Conservation (phyloP, 2,797 vertebrate species). For the Rhinichthys osculus region DNA sequence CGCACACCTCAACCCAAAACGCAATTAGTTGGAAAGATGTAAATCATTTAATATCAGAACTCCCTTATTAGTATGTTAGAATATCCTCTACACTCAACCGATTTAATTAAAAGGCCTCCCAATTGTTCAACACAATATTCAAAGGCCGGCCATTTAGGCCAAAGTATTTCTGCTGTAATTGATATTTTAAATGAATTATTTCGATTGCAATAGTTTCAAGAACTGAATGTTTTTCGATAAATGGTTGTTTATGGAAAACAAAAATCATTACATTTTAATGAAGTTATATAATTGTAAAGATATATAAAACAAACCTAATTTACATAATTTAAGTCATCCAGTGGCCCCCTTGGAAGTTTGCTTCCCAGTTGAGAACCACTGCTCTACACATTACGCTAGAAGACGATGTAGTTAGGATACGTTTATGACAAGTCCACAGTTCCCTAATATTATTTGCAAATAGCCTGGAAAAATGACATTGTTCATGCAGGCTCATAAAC, state of each 20-base stretch:
- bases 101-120: background rate
- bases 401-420: background rate
- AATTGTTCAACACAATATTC: background rate
- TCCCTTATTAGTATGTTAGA: constrained; percentile 9
- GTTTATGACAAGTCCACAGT: background rate
- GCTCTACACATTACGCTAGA: background rate
- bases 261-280: background rate
- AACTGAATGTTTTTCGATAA: background rate
- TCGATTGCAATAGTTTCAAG: background rate
- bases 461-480: background rate
- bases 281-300: background rate
- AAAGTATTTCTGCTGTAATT: background rate
- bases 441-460: background rate
- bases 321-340: background rate
- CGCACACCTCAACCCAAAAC: constrained; percentile 7
- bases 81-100: background rate
- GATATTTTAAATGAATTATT: background rate
- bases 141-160: background rate
- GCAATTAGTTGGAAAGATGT: constrained; percentile 1
- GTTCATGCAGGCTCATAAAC: constrained; percentile 8
- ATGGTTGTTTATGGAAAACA: too few species aligned
- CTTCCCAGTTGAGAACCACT: constrained; percentile 5
- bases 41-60: constrained; percentile 4
- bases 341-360: background rate
- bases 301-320: background rate